Evolutionary conservation across 2,888 invertebrate genomes (phyloP), one percentile per base, ranked within the genome.

Genomic region (Lasioglossum morio): DNA sequence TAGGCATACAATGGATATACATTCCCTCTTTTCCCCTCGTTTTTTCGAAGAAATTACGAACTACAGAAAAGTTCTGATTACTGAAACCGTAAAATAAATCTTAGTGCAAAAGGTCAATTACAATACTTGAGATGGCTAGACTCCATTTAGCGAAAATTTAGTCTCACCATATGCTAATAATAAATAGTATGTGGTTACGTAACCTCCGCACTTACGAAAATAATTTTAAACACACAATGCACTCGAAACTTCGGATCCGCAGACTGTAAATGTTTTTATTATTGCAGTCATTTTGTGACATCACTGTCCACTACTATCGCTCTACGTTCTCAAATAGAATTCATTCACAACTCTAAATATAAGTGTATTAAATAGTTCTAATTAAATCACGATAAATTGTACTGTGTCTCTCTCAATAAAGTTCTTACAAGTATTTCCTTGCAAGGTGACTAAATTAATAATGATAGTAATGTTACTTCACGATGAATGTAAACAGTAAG

Each of bases 11-110:
- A 37, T 8, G 7, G 37, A 37, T 37, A 37, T 37, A 37, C 37
- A 37, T 37, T 37, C 8, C 1, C 8, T 1, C 1, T 0, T 8
- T 37, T 37, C 0, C 7, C 8, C 7, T 8, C 1, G 0, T 37
- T 1, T 37, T 37, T 37, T 37, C 8, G 0, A 8, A 37, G 8
- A 37, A 37, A 37, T 37, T 37, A 37, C 37, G 37, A 37, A 37
- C 37, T 8, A 37, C 8, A 37, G 7, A 37, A 37, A 37, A 8
- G 37, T 37, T 37, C 1, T 37, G 8, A 8, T 37, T 37, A 37
- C 37, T 37, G 37, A 37, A 37, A 37, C 8, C 8, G 37, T 37
- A 37, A 37, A 37, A 37, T 37, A 37, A 8, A 37, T 37, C 37
- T 0, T 37, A 37, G 8, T 37, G 37, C 37, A 37, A 8, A 7